Evolutionary conservation across 2,888 invertebrate genomes (phyloP).

Genomic region (Standfussiana lucernea): DNA sequence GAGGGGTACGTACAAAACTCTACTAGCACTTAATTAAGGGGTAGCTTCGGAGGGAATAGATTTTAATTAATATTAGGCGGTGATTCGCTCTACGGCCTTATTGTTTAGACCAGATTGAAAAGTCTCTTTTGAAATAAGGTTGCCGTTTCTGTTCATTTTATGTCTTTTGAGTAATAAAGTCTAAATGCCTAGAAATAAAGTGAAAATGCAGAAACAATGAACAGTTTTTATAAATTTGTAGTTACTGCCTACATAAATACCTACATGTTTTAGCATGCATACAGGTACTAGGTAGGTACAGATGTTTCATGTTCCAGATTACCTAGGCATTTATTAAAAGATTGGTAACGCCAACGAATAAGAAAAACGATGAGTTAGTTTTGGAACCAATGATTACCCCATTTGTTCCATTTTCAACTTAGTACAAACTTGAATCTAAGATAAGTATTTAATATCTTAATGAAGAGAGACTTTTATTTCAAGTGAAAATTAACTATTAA

Average conservation of each 20-base stretch:
- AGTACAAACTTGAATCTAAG: conserved; percentile 1
- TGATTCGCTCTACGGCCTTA: conserved; percentile 75
- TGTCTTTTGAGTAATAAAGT: not conserved
- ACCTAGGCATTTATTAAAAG: not conserved
- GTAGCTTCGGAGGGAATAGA: conserved; percentile 82
- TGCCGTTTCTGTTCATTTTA: conserved; percentile 16
- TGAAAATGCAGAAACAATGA: not conserved
- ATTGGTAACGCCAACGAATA: not conserved
- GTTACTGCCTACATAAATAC: not conserved
- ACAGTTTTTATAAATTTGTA: not conserved
- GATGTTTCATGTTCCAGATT: not conserved
- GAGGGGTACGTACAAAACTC: conserved; percentile 82
- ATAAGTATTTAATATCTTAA: not conserved
- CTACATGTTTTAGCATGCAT: not conserved
- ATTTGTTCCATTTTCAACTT: not conserved
- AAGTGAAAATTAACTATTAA: conserved; percentile 46
- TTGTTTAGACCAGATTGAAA: conserved; percentile 79
- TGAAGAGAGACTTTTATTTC: not conserved
- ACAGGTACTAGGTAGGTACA: too few relatives aligned
- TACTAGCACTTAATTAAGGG: conserved; percentile 88
- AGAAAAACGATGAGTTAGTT: not conserved
- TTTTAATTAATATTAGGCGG: conserved; percentile 86
- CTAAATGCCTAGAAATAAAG: not conserved
- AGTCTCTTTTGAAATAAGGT: conserved; percentile 55
- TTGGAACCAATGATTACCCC: not conserved